Percentiles rank a stretch among this genome's conserved stretches.
Conservation (phyloP, 1,140 invertebrate species). For the Drosophila rhopaloa region DNA sequence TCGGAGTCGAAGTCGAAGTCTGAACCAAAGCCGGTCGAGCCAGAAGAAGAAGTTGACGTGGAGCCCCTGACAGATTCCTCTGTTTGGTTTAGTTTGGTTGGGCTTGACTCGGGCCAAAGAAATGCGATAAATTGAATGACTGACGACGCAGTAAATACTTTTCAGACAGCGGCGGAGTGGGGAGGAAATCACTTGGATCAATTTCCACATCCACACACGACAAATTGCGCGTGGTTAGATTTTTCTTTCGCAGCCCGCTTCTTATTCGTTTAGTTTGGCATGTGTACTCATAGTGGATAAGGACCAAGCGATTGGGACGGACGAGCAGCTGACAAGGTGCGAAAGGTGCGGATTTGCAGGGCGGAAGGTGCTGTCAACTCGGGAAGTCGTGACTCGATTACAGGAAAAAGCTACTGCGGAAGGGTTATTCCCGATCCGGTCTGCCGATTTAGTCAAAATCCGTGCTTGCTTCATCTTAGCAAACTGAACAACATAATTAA, state of each 20-base stretch:
- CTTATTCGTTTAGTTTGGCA: slow-evolving; percentile 32
- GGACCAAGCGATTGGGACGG: neutral
- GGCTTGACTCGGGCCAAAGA: slow-evolving; percentile 59
- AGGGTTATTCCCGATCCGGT: neutral
- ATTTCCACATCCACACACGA: slow-evolving; percentile 62
- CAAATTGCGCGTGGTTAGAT: slow-evolving; percentile 80
- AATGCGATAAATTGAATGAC: slow-evolving; percentile 82
- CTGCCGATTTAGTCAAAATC: neutral
- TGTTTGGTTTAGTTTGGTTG: slow-evolving; percentile 52
- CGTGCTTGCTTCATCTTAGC: neutral
- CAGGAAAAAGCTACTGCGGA: neutral
- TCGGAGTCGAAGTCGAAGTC: slow-evolving; percentile 25
- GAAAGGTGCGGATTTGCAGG: slow-evolving; percentile 17
- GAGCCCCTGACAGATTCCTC: slow-evolving; percentile 53
- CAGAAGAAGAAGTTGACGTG: slow-evolving; percentile 38
- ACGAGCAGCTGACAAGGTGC: slow-evolving; percentile 40
- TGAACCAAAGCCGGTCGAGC: slow-evolving; percentile 5
- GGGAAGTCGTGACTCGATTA: slow-evolving; percentile 8
- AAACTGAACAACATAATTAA: slow-evolving; percentile 18
- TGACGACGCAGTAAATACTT: slow-evolving; percentile 81
- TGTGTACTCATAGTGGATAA: slow-evolving; percentile 19
- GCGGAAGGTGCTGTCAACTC: slow-evolving; percentile 1
- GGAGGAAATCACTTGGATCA: slow-evolving; percentile 49
- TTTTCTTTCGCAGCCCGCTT: slow-evolving; percentile 53
- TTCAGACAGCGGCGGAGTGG: slow-evolving; percentile 64